Percentiles rank a stretch among this genome's conserved stretches.
These are phyloP conservation scores for Beroe forskalii DNA, from an alignment of 37 sponge, comb jelly and placozoan species.

Conservation along the genomic window DNA sequence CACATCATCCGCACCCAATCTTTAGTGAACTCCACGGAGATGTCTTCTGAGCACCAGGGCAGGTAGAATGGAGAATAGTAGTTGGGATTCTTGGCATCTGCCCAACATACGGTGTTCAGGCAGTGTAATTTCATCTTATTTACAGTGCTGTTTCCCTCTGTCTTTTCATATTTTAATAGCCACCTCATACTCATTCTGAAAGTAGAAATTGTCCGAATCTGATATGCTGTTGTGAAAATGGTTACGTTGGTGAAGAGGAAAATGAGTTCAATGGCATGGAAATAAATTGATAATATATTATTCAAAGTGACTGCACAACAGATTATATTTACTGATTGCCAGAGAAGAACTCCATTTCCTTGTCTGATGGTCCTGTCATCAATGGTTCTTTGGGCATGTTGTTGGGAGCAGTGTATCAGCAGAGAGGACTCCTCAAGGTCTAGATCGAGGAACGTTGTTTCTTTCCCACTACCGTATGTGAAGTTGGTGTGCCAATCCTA, in stretches of 20 bases:
- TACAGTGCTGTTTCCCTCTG: too few relatives aligned
- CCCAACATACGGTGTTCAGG: neutral
- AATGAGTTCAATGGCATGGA: too few relatives aligned
- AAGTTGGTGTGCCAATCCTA: neutral
- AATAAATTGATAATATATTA: too few relatives aligned
- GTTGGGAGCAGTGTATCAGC: neutral
- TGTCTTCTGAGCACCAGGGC: neutral
- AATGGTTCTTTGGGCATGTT: neutral
- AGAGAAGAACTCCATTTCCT: neutral
- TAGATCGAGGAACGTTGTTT: neutral
- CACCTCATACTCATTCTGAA: too few relatives aligned
- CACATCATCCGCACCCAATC: neutral
- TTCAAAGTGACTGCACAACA: too few relatives aligned
- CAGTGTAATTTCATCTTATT: neutral
- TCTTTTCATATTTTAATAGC: too few relatives aligned
- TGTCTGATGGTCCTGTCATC: neutral
- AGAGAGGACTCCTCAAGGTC: neutral
- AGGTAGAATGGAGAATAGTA: neutral
- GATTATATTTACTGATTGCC: neutral
- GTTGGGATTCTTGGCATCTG: neutral
- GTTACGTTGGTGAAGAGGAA: too few relatives aligned
- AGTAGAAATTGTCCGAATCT: too few relatives aligned
- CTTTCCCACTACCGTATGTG: neutral
- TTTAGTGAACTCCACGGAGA: neutral
- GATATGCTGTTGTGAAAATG: too few relatives aligned